Evolutionary conservation across 2,113 vertebrate genomes (phyloP), one percentile per base, ranked within the genome.

Genomic region (Nymphicus hollandicus): DNA sequence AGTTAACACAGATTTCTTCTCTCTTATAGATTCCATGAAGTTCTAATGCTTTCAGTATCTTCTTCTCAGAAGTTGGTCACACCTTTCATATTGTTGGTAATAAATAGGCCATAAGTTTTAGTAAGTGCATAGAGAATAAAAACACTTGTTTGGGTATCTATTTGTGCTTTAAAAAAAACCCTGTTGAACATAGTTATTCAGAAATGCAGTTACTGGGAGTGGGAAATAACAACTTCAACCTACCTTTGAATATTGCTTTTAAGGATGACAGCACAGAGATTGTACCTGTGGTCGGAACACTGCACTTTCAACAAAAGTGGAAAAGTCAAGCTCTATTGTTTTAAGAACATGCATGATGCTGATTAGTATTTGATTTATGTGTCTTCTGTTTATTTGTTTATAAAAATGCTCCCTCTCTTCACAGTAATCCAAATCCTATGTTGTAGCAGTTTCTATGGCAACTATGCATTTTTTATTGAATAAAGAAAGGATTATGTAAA

Each of bases 381-480:
- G 49, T 88, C 50, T 82, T 50, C 55, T 46, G 13, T 91, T 55
- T 95, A 47, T 92, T 95, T 93, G 39, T 95, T 96, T 96, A 88
- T 56, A 93, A 91, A 94, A 86, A 83, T 63, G 41, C 17, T 65
- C 56, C 81, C 35, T 11, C 55, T 88, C 33, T 87, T 76, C 37
- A 7, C 29, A 6, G 24, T 37, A 88, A 76, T 69, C 52, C n/a
- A 89, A 71, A 86, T 50, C 41, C n/a, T 60, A 71, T 81, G 49
- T 90, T 95, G 63, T 77, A 76, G 58, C 49, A 47, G 83, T 96
- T 95, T 96, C 93, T 72, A 93, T 96, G 58, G 65, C 81, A 96
- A 96, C 56, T 70, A n/a, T 82, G 28, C 14, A 65, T 93, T 94
- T 94, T 93, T 84, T 86, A 90, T 95, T 95, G 56, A 92, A 80